Evolutionary conservation across 2,797 vertebrate genomes (phyloP).

Genomic region (Neopelma chrysocephalum): DNA sequence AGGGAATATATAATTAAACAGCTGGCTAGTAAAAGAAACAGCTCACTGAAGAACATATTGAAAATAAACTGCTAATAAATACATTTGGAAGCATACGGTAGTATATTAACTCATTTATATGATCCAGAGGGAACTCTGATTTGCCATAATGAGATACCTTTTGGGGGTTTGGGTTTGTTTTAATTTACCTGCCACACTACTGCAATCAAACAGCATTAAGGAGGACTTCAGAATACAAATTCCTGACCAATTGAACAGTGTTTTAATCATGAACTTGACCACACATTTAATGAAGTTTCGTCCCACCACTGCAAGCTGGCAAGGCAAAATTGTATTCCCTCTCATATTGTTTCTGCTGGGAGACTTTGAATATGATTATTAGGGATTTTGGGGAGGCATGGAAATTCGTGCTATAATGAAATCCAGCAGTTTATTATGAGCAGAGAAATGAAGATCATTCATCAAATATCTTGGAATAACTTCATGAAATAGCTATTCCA

Average conservation of each 20-base stretch:
- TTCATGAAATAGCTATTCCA: not conserved
- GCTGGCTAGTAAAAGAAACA: not conserved
- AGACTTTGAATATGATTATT: not conserved
- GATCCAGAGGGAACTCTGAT: not conserved
- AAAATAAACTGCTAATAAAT: constrained; percentile 39
- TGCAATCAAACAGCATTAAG: not conserved
- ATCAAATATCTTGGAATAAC: not conserved
- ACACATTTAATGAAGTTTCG: not conserved
- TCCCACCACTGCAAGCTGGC: not conserved
- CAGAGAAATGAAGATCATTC: not conserved
- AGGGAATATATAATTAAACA: constrained; percentile 37
- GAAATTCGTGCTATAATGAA: not conserved
- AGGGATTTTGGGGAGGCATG: not conserved
- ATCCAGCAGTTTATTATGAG: not conserved
- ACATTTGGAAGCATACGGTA: not conserved
- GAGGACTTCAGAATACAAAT: not conserved
- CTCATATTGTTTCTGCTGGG: not conserved
- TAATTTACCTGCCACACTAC: not conserved
- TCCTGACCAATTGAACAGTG: not conserved
- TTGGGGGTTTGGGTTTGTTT: not conserved
- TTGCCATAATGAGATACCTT: not conserved
- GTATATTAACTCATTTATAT: not conserved
- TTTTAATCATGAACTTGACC: not conserved
- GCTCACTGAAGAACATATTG: not conserved
- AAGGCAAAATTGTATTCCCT: not conserved